Conservation (phyloP, 2,797 vertebrate species). For the Tragelaphus eurycerus region DNA sequence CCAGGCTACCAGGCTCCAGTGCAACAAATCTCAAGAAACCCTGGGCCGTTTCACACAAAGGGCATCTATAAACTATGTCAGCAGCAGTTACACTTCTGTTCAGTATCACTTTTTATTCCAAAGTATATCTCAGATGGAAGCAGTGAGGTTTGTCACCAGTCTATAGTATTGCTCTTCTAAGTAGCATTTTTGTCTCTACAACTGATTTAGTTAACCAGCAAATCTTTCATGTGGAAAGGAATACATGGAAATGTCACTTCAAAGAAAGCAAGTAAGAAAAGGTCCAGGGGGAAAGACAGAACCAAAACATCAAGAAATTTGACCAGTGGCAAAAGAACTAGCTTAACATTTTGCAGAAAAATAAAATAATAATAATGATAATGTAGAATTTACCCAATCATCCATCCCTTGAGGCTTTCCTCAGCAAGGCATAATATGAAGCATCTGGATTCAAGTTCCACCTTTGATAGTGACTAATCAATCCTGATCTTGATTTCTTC, state of each 20-base stretch:
- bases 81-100: not conserved
- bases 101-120: not conserved
- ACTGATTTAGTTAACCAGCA: not conserved
- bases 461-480: not conserved
- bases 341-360: not conserved
- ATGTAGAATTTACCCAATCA: not conserved
- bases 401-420: not conserved
- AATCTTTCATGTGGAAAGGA: conserved; percentile 3
- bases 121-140: not conserved
- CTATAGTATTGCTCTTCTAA: not conserved
- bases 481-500: not conserved
- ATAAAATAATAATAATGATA: not conserved
- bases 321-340: not conserved
- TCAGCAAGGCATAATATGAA: not conserved
- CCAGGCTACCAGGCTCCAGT: not conserved
- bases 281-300: not conserved
- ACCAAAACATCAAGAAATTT: not conserved
- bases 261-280: conserved; percentile 4
- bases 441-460: not conserved
- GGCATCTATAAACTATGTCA: not conserved
- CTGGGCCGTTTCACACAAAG: not conserved
- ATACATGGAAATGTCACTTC: not conserved
- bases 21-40: not conserved
- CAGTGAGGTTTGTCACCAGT: not conserved
- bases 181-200: not conserved